Percentiles rank a stretch among this genome's conserved stretches.
phyloP scores from a whole-genome alignment of 2,888 invertebrate species.

The Charanyca ferruginea region DNA sequence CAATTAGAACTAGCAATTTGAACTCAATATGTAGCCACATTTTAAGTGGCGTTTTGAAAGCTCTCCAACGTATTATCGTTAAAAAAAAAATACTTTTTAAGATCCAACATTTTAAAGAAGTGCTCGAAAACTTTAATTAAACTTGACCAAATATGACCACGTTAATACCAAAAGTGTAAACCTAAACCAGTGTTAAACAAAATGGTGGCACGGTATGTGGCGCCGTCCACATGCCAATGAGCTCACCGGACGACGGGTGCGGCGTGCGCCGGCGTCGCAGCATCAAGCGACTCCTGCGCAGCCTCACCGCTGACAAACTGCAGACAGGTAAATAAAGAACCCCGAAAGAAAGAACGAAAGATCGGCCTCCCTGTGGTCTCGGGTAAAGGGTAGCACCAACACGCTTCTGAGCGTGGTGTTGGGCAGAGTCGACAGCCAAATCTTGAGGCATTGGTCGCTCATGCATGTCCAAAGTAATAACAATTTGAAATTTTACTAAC shows the following conservation, averaged over 20 bases:
- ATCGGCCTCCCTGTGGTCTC: too few relatives aligned
- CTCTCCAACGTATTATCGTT: too few relatives aligned
- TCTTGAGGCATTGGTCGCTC: too few relatives aligned
- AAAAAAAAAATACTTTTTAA: neutral
- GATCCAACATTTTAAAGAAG: neutral
- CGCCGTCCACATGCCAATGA: slow-evolving; percentile 71
- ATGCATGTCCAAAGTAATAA: too few relatives aligned
- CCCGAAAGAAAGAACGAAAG: too few relatives aligned
- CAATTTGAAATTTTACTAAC: too few relatives aligned
- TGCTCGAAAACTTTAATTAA: neutral
- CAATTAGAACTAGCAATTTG: too few relatives aligned
- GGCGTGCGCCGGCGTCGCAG: slow-evolving; percentile 88
- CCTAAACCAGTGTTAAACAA: slow-evolving; percentile 32
- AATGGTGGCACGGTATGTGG: slow-evolving; percentile 21
- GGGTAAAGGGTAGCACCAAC: too few relatives aligned
- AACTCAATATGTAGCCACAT: too few relatives aligned
- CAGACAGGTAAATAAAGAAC: slow-evolving; percentile 79
- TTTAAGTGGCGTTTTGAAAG: too few relatives aligned
- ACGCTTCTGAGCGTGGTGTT: too few relatives aligned
- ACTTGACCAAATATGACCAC: slow-evolving; percentile 36
- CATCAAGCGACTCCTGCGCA: slow-evolving; percentile 88
- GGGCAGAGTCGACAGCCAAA: too few relatives aligned
- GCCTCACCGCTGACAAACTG: slow-evolving; percentile 87
- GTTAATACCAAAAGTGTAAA: slow-evolving; percentile 22
- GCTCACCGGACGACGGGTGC: slow-evolving; percentile 77